A percentile compares a stretch with the other conserved stretches of the same genome.
These are phyloP conservation scores for Helobdella robusta DNA, from an alignment of 2,888 invertebrate genomes.

Conservation along the genomic window DNA sequence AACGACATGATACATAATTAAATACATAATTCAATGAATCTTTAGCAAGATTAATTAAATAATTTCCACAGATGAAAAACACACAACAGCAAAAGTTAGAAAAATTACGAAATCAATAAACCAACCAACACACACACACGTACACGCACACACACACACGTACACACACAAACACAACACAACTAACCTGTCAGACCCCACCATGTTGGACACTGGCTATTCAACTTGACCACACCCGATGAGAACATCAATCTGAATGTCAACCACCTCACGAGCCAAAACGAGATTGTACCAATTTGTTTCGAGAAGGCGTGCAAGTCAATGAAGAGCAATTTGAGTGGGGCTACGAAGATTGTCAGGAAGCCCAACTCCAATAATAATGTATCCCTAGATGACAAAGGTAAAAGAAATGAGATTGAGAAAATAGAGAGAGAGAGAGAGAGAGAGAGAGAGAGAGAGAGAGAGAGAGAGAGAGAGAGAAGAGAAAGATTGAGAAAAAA, in stretches of 20 bases:
- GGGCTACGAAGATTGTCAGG: constrained; percentile 62
- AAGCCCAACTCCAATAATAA: constrained; percentile 66
- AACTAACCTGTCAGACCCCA: constrained; percentile 63
- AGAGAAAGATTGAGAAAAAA: too few relatives aligned
- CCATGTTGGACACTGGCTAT: constrained; percentile 65
- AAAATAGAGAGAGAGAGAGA: too few relatives aligned
- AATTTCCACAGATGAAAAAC: neutral
- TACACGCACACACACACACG: too few relatives aligned
- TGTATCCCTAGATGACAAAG: constrained; percentile 67
- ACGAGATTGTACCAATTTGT: constrained; percentile 50
- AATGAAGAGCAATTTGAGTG: constrained; percentile 48
- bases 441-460: too few relatives aligned
- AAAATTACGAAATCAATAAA: neutral
- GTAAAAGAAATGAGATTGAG: too few relatives aligned
- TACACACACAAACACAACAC: neutral
- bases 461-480: too few relatives aligned
- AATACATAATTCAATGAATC: too few relatives aligned
- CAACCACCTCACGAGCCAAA: constrained; percentile 66
- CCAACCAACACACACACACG: too few relatives aligned
- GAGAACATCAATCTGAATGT: constrained; percentile 65
- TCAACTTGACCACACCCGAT: constrained; percentile 63
- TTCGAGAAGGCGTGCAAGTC: neutral
- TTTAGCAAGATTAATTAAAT: too few relatives aligned
- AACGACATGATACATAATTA: too few relatives aligned
- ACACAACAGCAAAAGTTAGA: neutral